These are phyloP conservation scores for Oopsacas minuta DNA, from an alignment of 37 sponge, comb jelly and placozoan species.

Conservation along the genomic window DNA sequence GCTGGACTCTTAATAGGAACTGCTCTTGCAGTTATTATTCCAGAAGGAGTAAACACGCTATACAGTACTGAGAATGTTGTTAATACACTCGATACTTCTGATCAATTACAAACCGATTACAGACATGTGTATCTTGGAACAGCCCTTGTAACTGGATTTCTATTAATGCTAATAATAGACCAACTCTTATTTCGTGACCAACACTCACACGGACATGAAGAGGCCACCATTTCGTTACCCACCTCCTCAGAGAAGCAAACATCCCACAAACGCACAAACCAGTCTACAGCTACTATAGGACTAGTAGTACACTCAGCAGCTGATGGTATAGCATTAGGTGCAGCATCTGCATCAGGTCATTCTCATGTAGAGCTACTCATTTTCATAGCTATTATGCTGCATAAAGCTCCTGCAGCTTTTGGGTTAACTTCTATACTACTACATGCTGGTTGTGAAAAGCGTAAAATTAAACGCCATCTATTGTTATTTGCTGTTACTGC, in stretches of 20 bases:
- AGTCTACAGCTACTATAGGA: conserved; percentile 75
- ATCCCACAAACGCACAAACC: background rate
- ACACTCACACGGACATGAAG: conserved; percentile 18
- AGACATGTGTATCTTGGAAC: conserved; percentile 55
- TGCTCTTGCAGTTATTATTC: conserved; percentile 94
- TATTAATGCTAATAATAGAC: conserved; percentile 86
- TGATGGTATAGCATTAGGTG: conserved; percentile 95
- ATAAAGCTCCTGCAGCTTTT: conserved; percentile 99
- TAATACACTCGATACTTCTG: background rate
- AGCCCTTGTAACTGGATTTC: conserved; percentile 71
- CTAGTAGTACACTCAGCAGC: conserved; percentile 95
- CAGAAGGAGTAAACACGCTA: conserved; percentile 83
- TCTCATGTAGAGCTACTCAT: conserved; percentile 83
- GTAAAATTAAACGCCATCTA: background rate
- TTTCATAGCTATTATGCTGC: conserved; percentile 96
- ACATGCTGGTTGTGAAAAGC: conserved; percentile 66
- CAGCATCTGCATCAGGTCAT: conserved; percentile 75
- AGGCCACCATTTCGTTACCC: conserved; percentile 20
- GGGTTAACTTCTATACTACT: conserved; percentile 85
- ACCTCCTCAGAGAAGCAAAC: background rate
- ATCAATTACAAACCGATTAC: conserved; percentile 20
- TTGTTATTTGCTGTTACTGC: background rate
- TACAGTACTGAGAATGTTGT: background rate
- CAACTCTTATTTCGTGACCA: conserved; percentile 28
- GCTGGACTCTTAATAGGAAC: conserved; percentile 95